Percentiles rank a stretch among this genome's conserved stretches.
Conservation (phyloP, 2,888 invertebrate species). For the Acronicta leporina region DNA sequence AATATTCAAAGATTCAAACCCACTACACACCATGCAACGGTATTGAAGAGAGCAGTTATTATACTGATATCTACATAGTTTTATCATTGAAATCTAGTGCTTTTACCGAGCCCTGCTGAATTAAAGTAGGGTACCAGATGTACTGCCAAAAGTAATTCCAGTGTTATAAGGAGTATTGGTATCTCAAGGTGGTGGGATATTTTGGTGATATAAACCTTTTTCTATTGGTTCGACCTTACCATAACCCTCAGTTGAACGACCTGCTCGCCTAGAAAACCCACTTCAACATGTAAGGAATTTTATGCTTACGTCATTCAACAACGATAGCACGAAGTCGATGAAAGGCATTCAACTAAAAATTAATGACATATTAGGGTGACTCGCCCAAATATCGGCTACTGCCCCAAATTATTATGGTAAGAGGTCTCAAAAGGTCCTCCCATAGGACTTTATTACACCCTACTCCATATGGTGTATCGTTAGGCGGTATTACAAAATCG, state of each 20-base stretch:
- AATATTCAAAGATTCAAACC: too few relatives aligned
- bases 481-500: constrained; percentile 61
- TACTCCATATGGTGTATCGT: constrained; percentile 58
- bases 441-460: constrained; percentile 61
- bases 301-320: constrained; percentile 25
- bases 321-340: constrained; percentile 33
- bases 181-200: too few relatives aligned
- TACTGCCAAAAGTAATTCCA: too few relatives aligned
- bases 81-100: too few relatives aligned
- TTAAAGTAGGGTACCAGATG: too few relatives aligned
- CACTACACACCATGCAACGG: too few relatives aligned
- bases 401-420: constrained; percentile 54
- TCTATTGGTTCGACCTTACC: too few relatives aligned
- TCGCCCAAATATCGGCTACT: constrained; percentile 42
- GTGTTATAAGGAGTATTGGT: too few relatives aligned
- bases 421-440: constrained; percentile 57
- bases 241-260: not conserved
- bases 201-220: too few relatives aligned
- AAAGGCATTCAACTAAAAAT: constrained; percentile 56
- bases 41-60: too few relatives aligned
- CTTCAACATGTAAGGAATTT: constrained; percentile 17
- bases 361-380: constrained; percentile 58
- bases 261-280: not conserved
- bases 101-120: too few relatives aligned
- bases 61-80: too few relatives aligned